phyloP scores from a whole-genome alignment of 2,797 vertebrate species.

The Poliocrania exsul region DNA sequence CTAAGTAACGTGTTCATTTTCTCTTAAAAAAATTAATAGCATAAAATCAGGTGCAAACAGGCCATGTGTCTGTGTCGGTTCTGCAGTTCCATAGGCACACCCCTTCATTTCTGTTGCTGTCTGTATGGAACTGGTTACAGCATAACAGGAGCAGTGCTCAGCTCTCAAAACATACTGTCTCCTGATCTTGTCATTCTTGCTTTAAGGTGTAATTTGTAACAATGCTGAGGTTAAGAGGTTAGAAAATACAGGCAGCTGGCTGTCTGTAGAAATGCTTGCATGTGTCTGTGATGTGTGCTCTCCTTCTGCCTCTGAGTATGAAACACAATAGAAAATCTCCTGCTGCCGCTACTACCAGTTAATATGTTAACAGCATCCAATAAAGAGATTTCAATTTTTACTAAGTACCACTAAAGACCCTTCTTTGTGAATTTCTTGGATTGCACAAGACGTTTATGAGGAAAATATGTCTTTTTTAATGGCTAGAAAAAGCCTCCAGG shows the following conservation, averaged over 20 bases:
- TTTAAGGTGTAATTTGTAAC: not conserved
- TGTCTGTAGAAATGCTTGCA: not conserved
- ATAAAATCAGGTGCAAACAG: not conserved
- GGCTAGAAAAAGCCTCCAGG: not conserved
- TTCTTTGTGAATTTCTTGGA: not conserved
- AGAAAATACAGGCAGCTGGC: not conserved
- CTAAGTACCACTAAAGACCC: not conserved
- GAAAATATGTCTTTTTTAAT: not conserved
- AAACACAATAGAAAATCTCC: not conserved
- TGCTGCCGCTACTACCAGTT: not conserved
- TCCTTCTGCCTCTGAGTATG: not conserved
- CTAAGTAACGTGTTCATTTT: not conserved
- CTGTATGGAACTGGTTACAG: not conserved
- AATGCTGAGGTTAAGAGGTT: not conserved
- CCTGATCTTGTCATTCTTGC: not conserved
- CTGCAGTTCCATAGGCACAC: not conserved
- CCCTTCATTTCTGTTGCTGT: not conserved
- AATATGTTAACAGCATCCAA: not conserved
- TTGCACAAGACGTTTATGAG: not conserved
- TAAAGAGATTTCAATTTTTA: not conserved
- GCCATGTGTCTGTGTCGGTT: not conserved
- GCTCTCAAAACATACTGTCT: not conserved
- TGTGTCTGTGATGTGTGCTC: not conserved
- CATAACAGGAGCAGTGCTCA: not conserved
- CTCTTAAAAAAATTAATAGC: not conserved